Conservation (phyloP, 1,140 invertebrate genomes). For the Acromyrmex heyeri region DNA sequence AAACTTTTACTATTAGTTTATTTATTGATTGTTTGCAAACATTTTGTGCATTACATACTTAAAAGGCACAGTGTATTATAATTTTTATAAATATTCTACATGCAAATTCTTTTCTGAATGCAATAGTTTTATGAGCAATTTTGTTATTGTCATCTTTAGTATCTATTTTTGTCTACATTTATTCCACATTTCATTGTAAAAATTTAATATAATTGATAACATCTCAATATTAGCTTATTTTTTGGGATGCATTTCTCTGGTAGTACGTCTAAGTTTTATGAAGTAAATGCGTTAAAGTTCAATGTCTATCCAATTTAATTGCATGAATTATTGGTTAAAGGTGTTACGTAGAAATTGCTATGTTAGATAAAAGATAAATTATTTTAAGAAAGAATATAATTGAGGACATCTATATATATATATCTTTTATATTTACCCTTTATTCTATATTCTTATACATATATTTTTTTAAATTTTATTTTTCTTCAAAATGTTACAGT, state of each 20-base stretch:
- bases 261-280: conserved; percentile 64
- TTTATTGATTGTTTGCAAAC: conserved; percentile 46
- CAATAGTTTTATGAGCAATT: conserved; percentile 14
- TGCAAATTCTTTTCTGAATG: neutral
- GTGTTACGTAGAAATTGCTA: conserved; percentile 38
- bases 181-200: neutral
- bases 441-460: conserved; percentile 4
- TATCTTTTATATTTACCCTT: neutral
- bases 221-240: conserved; percentile 68
- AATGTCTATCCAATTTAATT: conserved; percentile 61
- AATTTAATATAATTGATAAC: conserved; percentile 35
- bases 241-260: conserved; percentile 66
- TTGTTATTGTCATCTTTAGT: neutral
- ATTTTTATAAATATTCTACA: neutral
- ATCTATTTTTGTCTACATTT: neutral
- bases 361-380: conserved; percentile 21
- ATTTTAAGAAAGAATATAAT: neutral
- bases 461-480: neutral
- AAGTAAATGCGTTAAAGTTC: conserved; percentile 58
- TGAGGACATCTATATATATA: conserved; percentile 37
- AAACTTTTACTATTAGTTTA: conserved; percentile 13
- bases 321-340: conserved; percentile 72
- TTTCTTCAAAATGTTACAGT: neutral
- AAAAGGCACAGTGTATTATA: neutral
- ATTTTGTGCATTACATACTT: conserved; percentile 45